These are phyloP conservation scores for Microvelia longipes DNA, from an alignment of 1,140 invertebrate genomes.

Conservation along the genomic window DNA sequence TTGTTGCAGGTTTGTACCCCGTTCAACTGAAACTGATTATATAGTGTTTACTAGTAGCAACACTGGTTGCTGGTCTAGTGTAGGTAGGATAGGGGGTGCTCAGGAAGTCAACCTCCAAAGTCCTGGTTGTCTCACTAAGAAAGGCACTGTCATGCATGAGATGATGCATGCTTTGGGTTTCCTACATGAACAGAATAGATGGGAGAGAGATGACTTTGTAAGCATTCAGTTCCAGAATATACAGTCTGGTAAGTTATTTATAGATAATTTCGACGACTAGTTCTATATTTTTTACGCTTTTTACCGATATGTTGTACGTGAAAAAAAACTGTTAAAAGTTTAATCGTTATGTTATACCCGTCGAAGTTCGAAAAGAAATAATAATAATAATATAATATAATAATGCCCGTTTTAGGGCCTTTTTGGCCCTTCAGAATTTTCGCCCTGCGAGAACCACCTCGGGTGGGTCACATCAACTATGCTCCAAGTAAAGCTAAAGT, in stretches of 20 bases:
- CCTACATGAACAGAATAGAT: conserved; percentile 70
- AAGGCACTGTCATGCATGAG: conserved; percentile 64
- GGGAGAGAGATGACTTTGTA: conserved; percentile 60
- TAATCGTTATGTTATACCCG: too few relatives aligned
- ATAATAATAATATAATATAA: too few relatives aligned
- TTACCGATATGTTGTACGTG: too few relatives aligned
- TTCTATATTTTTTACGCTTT: too few relatives aligned
- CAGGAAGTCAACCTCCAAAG: conserved; percentile 55
- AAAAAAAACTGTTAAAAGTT: too few relatives aligned
- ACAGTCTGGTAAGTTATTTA: conserved; percentile 35
- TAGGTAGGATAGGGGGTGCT: conserved; percentile 33
- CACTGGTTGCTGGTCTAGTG: conserved; percentile 56
- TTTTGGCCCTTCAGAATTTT: too few relatives aligned
- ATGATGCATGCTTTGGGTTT: conserved; percentile 74
- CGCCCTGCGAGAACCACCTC: too few relatives aligned
- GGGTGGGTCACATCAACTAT: too few relatives aligned
- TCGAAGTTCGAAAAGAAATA: too few relatives aligned
- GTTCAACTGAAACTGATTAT: conserved; percentile 45
- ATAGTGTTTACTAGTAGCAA: conserved; percentile 45
- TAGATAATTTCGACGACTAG: too few relatives aligned
- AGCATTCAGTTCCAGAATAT: conserved; percentile 58
- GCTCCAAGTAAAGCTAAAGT: too few relatives aligned
- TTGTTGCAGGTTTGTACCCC: conserved; percentile 53
- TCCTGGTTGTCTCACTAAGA: conserved; percentile 52
- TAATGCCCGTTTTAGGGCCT: too few relatives aligned